Evolutionary conservation across 2,797 vertebrate genomes (phyloP), one percentile per base, ranked within the genome.

Genomic region (Eleutherodactylus coqui): DNA sequence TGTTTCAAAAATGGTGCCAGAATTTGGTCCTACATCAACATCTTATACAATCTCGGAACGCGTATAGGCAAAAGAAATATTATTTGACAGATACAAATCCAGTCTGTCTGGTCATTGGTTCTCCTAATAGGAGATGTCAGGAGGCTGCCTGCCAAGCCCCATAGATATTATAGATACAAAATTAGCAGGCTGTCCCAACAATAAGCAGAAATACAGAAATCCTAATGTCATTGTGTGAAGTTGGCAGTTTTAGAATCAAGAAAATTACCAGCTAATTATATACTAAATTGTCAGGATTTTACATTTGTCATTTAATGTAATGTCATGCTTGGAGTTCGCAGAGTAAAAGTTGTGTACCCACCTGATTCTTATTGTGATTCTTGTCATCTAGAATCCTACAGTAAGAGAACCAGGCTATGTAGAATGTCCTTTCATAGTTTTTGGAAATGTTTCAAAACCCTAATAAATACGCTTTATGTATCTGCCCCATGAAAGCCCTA

Each of bases 391-490:
- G 19, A 81, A 51, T n/a, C 27, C 17, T 21, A 24, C 9, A 47
- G 43, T 8, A 38, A 29, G 10, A 67, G 3, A 70, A 29, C 53
- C 5, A 13, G 73, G 67, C 36, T 29, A 17, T 36, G 41, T 64
- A 60, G 45, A 81, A 75, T 29, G 5, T 2, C 19, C 6, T 13
- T 81, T 64, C 14, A 82, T 13, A 14, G 2, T 51, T 86, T 67
- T 21, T 84, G 67, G 75, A 80, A 79, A 47, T 11, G 67, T 38
- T 53, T 80, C 69, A 84, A 73, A 38, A n/a, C 60, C 29, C 81
- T 34, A 67, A 17, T 80, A 64, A 79, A 70, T 62, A 79, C 43
- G 80, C 27, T 17, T 34, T 41, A 76, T 19, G 38, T 29, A 49
- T 69, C 19, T 84, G 76, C 29, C 81, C 6, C 55, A 34, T 27